phyloP scores from a whole-genome alignment of 1,140 invertebrate species.

The Lepidurus couesii region DNA sequence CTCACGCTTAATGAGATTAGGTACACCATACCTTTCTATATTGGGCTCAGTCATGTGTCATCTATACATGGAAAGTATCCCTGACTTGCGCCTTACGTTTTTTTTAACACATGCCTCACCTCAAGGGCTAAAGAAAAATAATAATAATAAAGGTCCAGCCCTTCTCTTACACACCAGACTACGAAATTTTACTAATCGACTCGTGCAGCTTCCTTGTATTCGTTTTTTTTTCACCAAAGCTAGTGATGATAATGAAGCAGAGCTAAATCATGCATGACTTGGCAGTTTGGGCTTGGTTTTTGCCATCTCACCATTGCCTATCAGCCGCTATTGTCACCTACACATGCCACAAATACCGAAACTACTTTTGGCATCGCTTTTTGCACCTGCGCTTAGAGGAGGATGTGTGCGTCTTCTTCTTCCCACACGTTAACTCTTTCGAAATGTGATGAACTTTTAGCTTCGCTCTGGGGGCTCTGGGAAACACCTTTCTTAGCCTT shows the following conservation, averaged over 20 bases:
- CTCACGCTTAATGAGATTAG: conserved; percentile 18
- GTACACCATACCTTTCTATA: background rate
- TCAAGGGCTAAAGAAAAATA: background rate
- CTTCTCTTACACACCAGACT: too few relatives aligned
- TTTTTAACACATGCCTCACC: background rate
- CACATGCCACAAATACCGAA: background rate
- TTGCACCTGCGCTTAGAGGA: too few relatives aligned
- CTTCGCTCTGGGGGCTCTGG: too few relatives aligned
- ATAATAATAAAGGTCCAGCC: too few relatives aligned
- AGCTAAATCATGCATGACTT: conserved; percentile 4
- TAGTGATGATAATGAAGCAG: background rate
- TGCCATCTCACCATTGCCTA: background rate
- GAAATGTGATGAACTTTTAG: too few relatives aligned
- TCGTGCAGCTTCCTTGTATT: too few relatives aligned
- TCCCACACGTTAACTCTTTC: too few relatives aligned
- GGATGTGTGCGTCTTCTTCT: too few relatives aligned
- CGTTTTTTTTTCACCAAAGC: too few relatives aligned
- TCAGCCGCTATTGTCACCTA: background rate
- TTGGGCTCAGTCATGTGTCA: background rate
- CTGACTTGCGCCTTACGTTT: background rate
- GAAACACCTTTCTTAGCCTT: too few relatives aligned
- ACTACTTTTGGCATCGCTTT: too few relatives aligned
- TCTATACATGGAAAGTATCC: background rate
- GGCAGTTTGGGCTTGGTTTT: background rate
- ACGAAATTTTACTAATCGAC: too few relatives aligned